Evolutionary conservation across 2,797 vertebrate genomes (phyloP), one percentile per base, ranked within the genome.

Genomic region (Sebastes nivosus): DNA sequence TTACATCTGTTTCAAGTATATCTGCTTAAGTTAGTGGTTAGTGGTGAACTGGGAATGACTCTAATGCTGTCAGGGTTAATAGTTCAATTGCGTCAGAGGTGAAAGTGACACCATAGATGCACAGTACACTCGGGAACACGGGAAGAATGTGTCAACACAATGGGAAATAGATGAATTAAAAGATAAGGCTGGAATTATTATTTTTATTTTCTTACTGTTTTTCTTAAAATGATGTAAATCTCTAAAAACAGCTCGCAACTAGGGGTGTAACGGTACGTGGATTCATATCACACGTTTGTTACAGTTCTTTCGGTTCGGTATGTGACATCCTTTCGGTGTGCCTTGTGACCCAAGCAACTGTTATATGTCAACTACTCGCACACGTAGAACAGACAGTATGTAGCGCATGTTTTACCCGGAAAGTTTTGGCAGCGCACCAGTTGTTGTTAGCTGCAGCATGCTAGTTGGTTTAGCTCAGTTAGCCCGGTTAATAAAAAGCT

Each of bases 1-100:
- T 81, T 77, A 86, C 79, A 84, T 87, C 82, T 90, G 87, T 74
- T 90, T 82, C 57, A 83, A 79, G 75, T 69, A 74, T 58, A 75
- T 86, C 60, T 84, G 71, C 78, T 81, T 63, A 36, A 60, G 54
- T 67, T 52, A 38, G 63, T 38, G 58, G 38, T 75, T 25, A 69
- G 57, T 20, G 25, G 58, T 58, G 58, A 52, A 52, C 27, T 58
- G 64, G 67, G 22, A 79, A 76, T 46, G 59, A 13, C 25, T 68
- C 11, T 36, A 36, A 69, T 54, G 25, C 46, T 69, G 55, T 72
- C 29, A 72, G 8, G 64, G 73, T 75, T 59, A 68, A 77, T 8
- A 69, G 67, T 59, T 74, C 27, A 68, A 27, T 32, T 12, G 42
- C 29, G 11, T 77, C 67, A 27, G 52, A 72, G 59, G 80, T 27